Base-by-base conservation (phyloP, 1,140 invertebrate species). In the Helicoverpa armigera region DNA sequence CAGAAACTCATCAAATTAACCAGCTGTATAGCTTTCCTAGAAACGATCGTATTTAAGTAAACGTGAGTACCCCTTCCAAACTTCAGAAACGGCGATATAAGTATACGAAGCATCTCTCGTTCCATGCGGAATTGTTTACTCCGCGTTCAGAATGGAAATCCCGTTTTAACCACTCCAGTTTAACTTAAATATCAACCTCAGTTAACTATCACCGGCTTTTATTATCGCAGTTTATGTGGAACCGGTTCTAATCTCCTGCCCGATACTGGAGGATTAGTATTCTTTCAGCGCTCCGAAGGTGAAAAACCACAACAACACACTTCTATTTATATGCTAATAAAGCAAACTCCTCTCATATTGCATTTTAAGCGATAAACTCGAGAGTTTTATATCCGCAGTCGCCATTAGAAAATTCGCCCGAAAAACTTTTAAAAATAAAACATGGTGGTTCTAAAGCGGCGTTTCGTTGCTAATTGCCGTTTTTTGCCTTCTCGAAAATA, bases 401-500 rank as follows among this genome's bases (percentile, higher is more conserved):
- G 69, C 69, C 69, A 72, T 72, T 72, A 72, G 69, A 72, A 72
- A 50, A 72, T 72, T 72, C 69, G 35, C 31, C 14, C n/a, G 48
- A 50, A 56, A 60, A 48, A 75, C 50, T 53, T 60, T 60, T 14
- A 75, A 75, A 75, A 75, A 74, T 74, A 74, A 76, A 61, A 53
- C 58, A 60, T 65, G 48, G 12, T 16, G 56, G 58, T 51, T 76
- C 43, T 63, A 76, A 76, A 65, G 54, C 58, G 58, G 43, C 74
- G 74, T 76, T 60, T 35, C 74, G 60, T 63, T 31, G 56, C 74
- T 76, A 76, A 76, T 76, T 76, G 74, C 74, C 60, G 74, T 76
- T 76, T 76, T 76, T 76, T 76, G 43, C 58, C 48, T 51, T 53
- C 69, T 61, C 56, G 48, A 74, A 76, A 76, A 76, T 76, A 76